phyloP scores from a whole-genome alignment of 2,113 vertebrate genomes.

The Elanus axillaris region DNA sequence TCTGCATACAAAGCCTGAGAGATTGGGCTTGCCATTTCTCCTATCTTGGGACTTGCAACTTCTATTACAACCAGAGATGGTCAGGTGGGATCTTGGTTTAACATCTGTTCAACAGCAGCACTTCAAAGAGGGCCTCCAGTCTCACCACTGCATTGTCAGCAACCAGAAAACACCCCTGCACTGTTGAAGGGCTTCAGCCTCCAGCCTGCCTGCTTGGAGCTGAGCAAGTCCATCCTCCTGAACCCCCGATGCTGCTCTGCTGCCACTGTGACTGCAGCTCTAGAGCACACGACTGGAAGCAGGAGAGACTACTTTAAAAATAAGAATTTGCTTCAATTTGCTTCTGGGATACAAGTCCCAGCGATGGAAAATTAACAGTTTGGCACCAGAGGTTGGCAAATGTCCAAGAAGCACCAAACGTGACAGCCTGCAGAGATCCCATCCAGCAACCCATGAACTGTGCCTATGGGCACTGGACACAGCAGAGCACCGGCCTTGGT shows the following conservation, averaged over 20 bases:
- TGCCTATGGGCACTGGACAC: background rate
- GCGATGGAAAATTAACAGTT: background rate
- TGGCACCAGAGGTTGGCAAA: background rate
- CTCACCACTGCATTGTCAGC: background rate
- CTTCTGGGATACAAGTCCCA: background rate
- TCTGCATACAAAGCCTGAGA: constrained; percentile 7
- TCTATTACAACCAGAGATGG: background rate
- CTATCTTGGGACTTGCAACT: background rate
- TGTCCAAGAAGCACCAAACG: background rate
- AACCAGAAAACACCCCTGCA: background rate
- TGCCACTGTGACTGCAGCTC: background rate
- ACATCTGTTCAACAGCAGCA: background rate
- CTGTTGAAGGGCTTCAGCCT: background rate
- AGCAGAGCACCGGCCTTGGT: background rate
- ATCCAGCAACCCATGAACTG: background rate
- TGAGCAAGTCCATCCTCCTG: background rate
- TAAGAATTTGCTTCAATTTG: background rate
- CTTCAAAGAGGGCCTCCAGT: background rate
- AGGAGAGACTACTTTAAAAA: background rate
- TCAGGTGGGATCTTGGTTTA: background rate
- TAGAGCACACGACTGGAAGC: background rate
- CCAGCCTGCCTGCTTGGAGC: background rate
- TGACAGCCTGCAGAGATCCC: background rate
- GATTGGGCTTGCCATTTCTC: background rate
- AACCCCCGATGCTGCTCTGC: background rate